Evolutionary conservation across 2,797 vertebrate species (phyloP).

Genomic region (Takifugu rubripes): DNA sequence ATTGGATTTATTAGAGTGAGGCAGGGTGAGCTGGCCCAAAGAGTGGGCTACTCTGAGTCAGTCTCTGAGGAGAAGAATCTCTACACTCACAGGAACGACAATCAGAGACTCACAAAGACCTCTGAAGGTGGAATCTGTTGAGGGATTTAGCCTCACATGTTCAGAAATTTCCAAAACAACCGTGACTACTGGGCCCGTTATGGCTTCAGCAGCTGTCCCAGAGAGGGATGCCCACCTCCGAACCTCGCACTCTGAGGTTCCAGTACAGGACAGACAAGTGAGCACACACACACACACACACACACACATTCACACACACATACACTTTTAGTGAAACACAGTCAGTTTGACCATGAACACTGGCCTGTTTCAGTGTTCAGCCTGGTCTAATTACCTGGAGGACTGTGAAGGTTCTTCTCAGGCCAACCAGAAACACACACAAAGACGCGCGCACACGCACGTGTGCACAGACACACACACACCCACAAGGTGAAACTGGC

Average conservation of each 20-base stretch:
- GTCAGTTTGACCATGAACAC: slow-evolving; percentile 25
- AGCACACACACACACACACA: slow-evolving; percentile 41
- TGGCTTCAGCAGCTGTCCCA: not conserved
- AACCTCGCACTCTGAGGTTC: not conserved
- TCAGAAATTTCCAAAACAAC: too few species aligned
- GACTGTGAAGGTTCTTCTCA: slow-evolving; percentile 18
- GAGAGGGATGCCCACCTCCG: not conserved
- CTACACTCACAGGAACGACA: slow-evolving; percentile 6
- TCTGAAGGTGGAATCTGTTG: not conserved
- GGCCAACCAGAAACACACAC: slow-evolving; percentile 6
- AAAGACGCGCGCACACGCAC: slow-evolving; percentile 3
- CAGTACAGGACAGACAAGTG: slow-evolving; percentile 19
- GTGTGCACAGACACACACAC: not conserved
- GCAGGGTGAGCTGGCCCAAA: slow-evolving; percentile 33
- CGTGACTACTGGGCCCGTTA: not conserved
- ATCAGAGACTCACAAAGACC: not conserved
- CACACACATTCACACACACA: slow-evolving; percentile 16
- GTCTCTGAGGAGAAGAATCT: slow-evolving; percentile 16
- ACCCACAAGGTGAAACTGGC: slow-evolving; percentile 8
- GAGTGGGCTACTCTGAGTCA: slow-evolving; percentile 22
- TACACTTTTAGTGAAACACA: slow-evolving; percentile 25
- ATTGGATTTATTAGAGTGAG: slow-evolving; percentile 67
- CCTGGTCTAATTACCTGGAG: slow-evolving; percentile 31
- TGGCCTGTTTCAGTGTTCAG: slow-evolving; percentile 18
- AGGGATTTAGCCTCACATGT: not conserved